Evolutionary conservation across 2,797 vertebrate genomes (phyloP).

Genomic region (Psittacula echo): DNA sequence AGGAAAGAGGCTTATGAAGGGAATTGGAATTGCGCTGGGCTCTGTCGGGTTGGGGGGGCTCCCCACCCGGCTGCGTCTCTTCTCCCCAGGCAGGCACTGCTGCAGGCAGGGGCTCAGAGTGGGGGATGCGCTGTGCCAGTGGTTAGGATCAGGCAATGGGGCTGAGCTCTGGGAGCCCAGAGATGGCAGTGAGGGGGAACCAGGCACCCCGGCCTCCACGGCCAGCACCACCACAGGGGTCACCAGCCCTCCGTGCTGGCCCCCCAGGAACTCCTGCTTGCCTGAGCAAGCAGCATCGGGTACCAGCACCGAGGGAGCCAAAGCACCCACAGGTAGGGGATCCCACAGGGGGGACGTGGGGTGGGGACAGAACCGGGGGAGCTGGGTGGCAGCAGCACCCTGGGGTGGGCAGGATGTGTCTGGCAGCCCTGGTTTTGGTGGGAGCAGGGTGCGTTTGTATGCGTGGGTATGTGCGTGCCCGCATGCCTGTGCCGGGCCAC

Average conservation of each 20-base stretch:
- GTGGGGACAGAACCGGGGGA: fast-evolving
- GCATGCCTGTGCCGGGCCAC: not conserved
- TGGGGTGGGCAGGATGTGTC: not conserved
- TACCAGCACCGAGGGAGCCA: not conserved
- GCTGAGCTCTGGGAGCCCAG: not conserved
- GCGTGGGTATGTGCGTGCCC: not conserved
- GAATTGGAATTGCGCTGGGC: conserved; percentile 25
- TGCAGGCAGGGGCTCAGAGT: not conserved
- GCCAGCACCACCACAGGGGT: not conserved
- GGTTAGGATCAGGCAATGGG: not conserved
- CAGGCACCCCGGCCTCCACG: not conserved
- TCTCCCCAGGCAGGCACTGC: not conserved
- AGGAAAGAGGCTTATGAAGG: conserved; percentile 60
- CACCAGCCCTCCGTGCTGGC: not conserved
- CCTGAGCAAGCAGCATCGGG: not conserved
- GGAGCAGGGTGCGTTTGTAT: not conserved
- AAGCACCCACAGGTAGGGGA: not conserved
- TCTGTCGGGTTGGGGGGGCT: not conserved
- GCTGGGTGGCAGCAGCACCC: not conserved
- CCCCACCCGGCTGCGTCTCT: not conserved
- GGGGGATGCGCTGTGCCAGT: not conserved
- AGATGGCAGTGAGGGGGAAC: not conserved
- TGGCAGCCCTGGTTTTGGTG: not conserved
- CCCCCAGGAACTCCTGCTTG: not conserved
- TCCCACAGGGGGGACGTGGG: fast-evolving